Base-by-base conservation (phyloP, 1,140 invertebrate genomes). In the Orchesella cincta region DNA sequence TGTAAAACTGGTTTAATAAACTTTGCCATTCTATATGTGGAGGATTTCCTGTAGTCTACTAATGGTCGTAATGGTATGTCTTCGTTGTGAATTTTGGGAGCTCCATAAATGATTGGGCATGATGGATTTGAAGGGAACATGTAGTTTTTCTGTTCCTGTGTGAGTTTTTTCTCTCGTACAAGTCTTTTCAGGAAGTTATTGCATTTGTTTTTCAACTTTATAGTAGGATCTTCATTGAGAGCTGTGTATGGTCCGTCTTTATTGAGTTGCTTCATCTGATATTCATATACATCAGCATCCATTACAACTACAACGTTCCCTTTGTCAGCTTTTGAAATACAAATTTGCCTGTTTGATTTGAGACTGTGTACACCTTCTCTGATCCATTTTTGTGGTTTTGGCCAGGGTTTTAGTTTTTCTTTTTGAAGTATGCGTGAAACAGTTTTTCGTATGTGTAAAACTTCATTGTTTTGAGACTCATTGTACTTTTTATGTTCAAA, bases 21-120 rank as follows among this genome's bases (percentile, higher is more conserved):
- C 76, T 81, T 81, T 0, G 81, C 74, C 3, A 84, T 35, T 16
- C 72, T 57, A 62, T 83, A 81, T n/a, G 78, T 77, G 1, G 81
- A 81, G 1, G 80, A 78, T 2, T 76, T 71, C 20, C 82, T 75
- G n/a, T 76, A 80, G 52, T 82, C 83, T 1, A 83, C 81, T 18
- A 84, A 83, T 0, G 80, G 77, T 28, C 84, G 74, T 51, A 82
- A 76, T 20, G 83, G 80, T 14, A 77, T 74, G 31, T 81, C 34
- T 1, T 20, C 14, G 76, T 84, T 83, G 29, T 84, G 83, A 1
- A 84, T 82, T 79, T 84, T 84, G 28, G 82, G 82, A 18, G 81
- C 29, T 12, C 81, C 82, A 36, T 79, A 81, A 33, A 81, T 71
- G 39, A 33, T 76, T 46, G 80, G 80, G 46, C 57, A 35, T 77